A percentile compares a stretch with the other conserved stretches of the same genome.
These are phyloP conservation scores for Dendrocincla tyrannina DNA, from an alignment of 2,797 vertebrate species.

Conservation along the genomic window DNA sequence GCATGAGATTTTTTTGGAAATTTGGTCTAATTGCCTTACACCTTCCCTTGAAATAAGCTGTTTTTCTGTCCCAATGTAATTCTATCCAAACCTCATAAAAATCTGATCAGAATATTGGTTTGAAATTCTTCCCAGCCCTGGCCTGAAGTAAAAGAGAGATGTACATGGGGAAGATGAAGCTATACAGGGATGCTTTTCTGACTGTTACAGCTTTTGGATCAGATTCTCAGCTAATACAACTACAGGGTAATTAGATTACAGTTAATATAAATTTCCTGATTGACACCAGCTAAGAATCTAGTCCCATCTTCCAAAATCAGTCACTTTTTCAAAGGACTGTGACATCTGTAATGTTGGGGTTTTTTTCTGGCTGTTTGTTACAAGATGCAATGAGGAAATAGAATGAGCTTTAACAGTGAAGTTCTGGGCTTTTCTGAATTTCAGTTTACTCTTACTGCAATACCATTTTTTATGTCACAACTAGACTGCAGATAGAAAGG, in stretches of 20 bases:
- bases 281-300: neutral
- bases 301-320: neutral
- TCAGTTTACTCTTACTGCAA: slow-evolving; percentile 40
- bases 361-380: neutral
- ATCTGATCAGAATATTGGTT: neutral
- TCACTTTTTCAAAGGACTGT: neutral
- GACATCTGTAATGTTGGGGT: neutral
- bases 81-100: neutral
- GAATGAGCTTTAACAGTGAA: neutral
- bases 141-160: neutral
- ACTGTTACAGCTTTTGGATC: neutral
- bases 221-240: neutral
- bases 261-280: neutral
- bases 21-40: neutral
- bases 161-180: neutral
- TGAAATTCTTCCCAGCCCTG: neutral
- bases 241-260: neutral
- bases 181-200: neutral
- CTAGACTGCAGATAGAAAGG: slow-evolving; percentile 37
- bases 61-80: neutral
- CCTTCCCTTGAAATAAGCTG: neutral
- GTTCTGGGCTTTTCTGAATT: slow-evolving; percentile 4
- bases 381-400: neutral
- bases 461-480: slow-evolving; percentile 38
- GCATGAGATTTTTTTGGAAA: neutral